Conservation (phyloP, 1,140 invertebrate genomes). For the Cydia strobilella region DNA sequence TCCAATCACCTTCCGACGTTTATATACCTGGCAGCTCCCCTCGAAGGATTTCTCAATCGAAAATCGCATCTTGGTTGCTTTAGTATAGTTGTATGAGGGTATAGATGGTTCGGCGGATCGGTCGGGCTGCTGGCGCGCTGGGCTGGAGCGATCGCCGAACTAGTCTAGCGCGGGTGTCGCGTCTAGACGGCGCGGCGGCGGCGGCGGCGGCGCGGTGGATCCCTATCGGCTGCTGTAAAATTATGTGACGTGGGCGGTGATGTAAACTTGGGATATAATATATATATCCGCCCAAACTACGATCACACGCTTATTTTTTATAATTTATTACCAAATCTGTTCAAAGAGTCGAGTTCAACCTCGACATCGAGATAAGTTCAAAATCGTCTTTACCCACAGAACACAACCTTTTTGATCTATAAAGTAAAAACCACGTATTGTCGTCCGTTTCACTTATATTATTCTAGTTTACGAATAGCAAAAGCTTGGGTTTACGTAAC, state of each 20-base stretch:
- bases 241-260: slow-evolving; percentile 64
- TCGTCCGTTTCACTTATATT: neutral
- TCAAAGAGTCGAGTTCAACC: slow-evolving; percentile 4
- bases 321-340: slow-evolving; percentile 41
- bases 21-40: slow-evolving; percentile 24
- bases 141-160: slow-evolving; percentile 54
- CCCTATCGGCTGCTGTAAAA: slow-evolving; percentile 66
- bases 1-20: slow-evolving; percentile 19
- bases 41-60: slow-evolving; percentile 46
- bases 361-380: slow-evolving; percentile 4
- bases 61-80: slow-evolving; percentile 56
- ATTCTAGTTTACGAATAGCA: neutral
- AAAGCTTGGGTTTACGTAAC: neutral
- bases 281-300: slow-evolving; percentile 50
- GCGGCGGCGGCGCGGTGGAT: slow-evolving; percentile 47
- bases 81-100: slow-evolving; percentile 47
- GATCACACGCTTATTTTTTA: slow-evolving; percentile 44
- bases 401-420: neutral
- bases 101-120: slow-evolving; percentile 58
- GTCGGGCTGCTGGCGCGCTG: slow-evolving; percentile 44
- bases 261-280: slow-evolving; percentile 47
- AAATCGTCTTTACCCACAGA: neutral
- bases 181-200: slow-evolving; percentile 66
- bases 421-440: neutral
- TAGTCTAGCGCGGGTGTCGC: slow-evolving; percentile 64